Conservation (phyloP, 2,797 vertebrate species). For the Oceanodroma leucorhoa region DNA sequence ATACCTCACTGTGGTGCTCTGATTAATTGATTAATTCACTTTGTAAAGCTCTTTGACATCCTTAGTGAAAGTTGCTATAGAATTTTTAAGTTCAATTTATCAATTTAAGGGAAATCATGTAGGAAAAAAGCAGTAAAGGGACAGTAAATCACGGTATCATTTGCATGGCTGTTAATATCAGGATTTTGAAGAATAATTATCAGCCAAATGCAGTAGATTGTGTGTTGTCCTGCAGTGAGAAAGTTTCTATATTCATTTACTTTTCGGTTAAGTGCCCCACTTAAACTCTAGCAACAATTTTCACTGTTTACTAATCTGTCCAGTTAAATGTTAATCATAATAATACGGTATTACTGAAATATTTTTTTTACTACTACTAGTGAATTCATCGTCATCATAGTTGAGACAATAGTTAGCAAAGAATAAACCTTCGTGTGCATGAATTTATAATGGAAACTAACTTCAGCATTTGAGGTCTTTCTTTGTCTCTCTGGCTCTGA, state of each 20-base stretch:
- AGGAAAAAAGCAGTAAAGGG: neutral
- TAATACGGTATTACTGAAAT: neutral
- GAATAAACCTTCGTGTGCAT: neutral
- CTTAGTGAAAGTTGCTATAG: neutral
- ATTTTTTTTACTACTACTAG: neutral
- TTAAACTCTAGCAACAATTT: neutral
- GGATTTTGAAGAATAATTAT: neutral
- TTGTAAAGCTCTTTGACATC: neutral
- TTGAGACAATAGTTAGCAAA: neutral
- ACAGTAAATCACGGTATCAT: neutral
- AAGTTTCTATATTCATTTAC: neutral
- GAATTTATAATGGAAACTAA: neutral
- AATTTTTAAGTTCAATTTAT: neutral
- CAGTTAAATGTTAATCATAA: neutral
- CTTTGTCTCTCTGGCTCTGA: neutral
- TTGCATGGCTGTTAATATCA: neutral
- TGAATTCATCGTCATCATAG: neutral
- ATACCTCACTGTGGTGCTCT: neutral
- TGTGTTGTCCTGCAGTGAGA: neutral
- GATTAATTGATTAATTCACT: conserved; percentile 3
- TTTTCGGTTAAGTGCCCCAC: neutral
- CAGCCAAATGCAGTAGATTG: neutral
- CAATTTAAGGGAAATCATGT: neutral
- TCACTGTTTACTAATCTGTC: neutral
- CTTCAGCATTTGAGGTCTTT: neutral